Conservation (phyloP, 2,797 vertebrate genomes). For the Lepus townsendii region DNA sequence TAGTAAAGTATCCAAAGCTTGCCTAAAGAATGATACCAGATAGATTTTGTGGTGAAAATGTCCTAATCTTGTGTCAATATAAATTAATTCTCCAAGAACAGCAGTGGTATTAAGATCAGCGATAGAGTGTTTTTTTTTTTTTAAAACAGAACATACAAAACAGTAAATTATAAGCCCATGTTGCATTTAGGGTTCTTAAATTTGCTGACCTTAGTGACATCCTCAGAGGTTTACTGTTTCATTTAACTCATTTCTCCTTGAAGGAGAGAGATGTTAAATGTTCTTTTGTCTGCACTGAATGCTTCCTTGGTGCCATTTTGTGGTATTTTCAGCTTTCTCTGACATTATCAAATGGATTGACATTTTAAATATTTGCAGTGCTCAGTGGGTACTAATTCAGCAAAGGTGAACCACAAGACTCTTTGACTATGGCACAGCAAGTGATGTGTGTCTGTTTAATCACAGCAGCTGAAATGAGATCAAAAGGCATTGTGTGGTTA, state of each 20-base stretch:
- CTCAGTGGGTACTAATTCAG: conserved; percentile 93
- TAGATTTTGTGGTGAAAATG: conserved; percentile 51
- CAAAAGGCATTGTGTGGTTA: conserved; percentile 89
- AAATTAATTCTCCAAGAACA: conserved; percentile 79
- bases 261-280: conserved; percentile 88
- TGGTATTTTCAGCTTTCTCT: conserved; percentile 91
- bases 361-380: conserved; percentile 96
- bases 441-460: conserved; percentile 94
- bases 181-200: conserved; percentile 84
- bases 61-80: conserved; percentile 56
- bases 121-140: neutral
- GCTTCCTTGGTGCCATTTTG: conserved; percentile 89
- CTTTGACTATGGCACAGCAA: conserved; percentile 88
- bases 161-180: conserved; percentile 58
- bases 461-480: conserved; percentile 91
- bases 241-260: conserved; percentile 84
- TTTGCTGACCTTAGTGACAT: conserved; percentile 83
- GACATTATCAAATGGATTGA: conserved; percentile 96
- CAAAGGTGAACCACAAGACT: conserved; percentile 90
- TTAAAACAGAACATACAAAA: conserved; percentile 52
- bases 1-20: neutral
- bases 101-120: conserved; percentile 17
- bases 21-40: conserved; percentile 3
- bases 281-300: conserved; percentile 85
- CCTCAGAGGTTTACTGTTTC: conserved; percentile 77